Evolutionary conservation across 2,113 vertebrate genomes (phyloP).

Genomic region (Calyptomena viridis): DNA sequence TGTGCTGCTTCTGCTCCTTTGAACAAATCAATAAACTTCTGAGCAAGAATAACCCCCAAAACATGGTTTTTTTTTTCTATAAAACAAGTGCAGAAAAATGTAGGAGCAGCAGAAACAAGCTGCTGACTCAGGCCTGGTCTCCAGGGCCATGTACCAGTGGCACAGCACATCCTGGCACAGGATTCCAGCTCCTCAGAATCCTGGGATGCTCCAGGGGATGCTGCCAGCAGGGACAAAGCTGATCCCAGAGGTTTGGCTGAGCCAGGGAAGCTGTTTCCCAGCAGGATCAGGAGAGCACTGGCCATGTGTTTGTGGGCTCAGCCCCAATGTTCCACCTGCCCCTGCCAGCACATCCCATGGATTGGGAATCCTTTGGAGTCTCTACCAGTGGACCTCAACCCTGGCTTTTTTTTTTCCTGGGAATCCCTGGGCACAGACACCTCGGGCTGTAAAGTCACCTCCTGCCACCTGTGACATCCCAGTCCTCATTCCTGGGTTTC

Average conservation of each 20-base stretch:
- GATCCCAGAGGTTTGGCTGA: too few species aligned
- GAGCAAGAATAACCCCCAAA: not conserved
- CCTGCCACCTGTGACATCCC: not conserved
- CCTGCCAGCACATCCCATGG: not conserved
- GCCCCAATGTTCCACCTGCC: not conserved
- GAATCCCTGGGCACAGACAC: not conserved
- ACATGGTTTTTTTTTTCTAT: rapidly evolving
- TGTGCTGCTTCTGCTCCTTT: not conserved
- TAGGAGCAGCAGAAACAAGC: not conserved
- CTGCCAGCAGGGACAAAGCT: rapidly evolving
- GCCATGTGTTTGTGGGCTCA: not conserved
- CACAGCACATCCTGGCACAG: rapidly evolving
- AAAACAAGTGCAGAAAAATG: rapidly evolving
- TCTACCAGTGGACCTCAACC: not conserved
- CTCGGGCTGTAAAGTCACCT: not conserved
- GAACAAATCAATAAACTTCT: not conserved
- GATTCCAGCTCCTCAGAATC: not conserved
- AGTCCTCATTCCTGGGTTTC: rapidly evolving
- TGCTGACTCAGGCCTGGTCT: not conserved
- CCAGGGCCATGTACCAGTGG: rapidly evolving
- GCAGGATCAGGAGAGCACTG: not conserved
- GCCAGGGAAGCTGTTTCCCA: rapidly evolving
- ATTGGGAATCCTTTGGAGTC: not conserved
- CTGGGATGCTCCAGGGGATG: not conserved
- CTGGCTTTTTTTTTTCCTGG: not conserved